phyloP scores from a whole-genome alignment of 2,113 vertebrate species.

The Saiga tatarica region DNA sequence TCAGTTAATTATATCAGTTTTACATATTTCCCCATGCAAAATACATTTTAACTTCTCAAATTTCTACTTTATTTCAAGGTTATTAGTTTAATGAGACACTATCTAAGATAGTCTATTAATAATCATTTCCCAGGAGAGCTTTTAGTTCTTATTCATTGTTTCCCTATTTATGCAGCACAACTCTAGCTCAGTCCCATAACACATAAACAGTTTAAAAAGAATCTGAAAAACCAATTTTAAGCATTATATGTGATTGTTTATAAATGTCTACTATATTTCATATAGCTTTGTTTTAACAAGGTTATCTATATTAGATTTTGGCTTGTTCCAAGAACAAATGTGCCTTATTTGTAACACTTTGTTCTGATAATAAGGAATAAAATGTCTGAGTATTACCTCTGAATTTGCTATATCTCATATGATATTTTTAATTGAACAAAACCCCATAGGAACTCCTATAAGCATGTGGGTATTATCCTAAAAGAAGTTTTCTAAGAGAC shows the following conservation, averaged over 20 bases:
- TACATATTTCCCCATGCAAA: not conserved
- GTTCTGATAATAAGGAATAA: not conserved
- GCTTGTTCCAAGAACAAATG: not conserved
- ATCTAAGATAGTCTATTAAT: not conserved
- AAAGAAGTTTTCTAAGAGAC: not conserved
- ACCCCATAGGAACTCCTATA: not conserved
- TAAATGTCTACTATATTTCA: not conserved
- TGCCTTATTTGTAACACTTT: not conserved
- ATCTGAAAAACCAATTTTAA: not conserved
- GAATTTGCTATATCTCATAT: not conserved
- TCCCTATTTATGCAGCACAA: not conserved
- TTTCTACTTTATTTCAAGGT: not conserved
- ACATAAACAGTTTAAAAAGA: not conserved
- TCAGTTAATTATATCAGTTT: conserved; percentile 26
- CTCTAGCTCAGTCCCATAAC: not conserved
- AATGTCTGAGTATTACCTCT: not conserved
- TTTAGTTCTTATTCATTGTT: not conserved
- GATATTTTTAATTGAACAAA: conserved; percentile 33
- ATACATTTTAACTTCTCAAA: not conserved
- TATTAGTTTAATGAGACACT: not conserved
- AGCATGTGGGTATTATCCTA: not conserved
- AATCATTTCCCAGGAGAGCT: not conserved
- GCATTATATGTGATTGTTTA: not conserved
- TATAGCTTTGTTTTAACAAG: not conserved
- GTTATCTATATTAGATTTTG: not conserved